These are phyloP conservation scores for Jaculus jaculus DNA, from an alignment of 2,113 vertebrate genomes.

Conservation along the genomic window DNA sequence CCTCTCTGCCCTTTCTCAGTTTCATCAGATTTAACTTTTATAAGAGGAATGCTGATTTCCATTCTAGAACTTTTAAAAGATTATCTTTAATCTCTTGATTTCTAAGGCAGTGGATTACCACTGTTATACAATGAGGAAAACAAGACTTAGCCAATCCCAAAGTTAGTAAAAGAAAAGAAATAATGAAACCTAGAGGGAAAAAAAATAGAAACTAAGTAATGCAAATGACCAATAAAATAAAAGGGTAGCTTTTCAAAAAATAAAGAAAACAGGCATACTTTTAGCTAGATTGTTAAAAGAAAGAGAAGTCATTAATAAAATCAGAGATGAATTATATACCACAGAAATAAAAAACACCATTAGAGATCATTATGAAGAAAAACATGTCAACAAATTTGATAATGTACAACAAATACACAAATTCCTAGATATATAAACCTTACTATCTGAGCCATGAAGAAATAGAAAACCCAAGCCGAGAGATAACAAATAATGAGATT, in stretches of 20 bases:
- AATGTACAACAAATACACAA: not conserved
- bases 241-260: not conserved
- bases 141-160: not conserved
- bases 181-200: not conserved
- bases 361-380: not conserved
- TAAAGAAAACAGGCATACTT: not conserved
- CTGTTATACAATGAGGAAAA: not conserved
- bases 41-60: not conserved
- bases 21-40: conserved; percentile 11
- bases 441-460: not conserved
- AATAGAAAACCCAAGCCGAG: not conserved
- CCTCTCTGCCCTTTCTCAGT: not conserved
- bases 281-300: not conserved
- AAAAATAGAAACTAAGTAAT: not conserved
- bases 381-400: not conserved
- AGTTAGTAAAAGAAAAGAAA: not conserved
- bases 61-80: not conserved
- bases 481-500: not conserved
- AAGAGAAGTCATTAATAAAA: not conserved
- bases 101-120: not conserved
- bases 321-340: not conserved
- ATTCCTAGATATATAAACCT: not conserved
- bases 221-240: not conserved
- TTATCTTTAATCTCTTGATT: not conserved
- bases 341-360: not conserved